phyloP scores from a whole-genome alignment of 2,888 invertebrate species.

The Caenorhabditis plicata region DNA sequence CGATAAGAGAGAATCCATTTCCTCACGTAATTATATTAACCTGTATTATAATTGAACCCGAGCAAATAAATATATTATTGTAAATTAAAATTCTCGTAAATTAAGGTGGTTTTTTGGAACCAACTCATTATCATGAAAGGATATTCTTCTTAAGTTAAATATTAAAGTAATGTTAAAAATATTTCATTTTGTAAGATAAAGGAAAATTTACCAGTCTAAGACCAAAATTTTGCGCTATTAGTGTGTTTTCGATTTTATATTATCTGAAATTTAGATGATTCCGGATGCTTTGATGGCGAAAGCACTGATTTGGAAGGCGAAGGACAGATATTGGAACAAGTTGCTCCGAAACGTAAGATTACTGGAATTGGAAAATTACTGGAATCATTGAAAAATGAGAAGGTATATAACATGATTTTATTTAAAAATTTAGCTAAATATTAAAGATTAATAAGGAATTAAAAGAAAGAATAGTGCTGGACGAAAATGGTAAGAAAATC shows the following conservation, averaged over 20 bases:
- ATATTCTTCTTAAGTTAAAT: no score
- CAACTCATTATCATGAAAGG: not conserved
- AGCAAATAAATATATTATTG: no score
- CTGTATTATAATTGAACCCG: no score
- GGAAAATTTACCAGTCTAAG: no score
- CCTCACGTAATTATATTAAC: no score
- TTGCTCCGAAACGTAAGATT: not conserved
- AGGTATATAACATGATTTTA: not conserved
- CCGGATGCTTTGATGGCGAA: not conserved
- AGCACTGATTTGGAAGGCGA: not conserved
- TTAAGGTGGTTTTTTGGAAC: not conserved
- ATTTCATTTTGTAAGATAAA: no score
- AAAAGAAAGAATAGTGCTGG: not conserved
- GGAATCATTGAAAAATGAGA: not conserved
- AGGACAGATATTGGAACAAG: not conserved
- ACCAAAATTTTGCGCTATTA: not conserved
- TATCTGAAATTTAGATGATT: not conserved
- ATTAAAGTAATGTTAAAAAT: no score
- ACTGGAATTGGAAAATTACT: not conserved
- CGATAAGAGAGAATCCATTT: no score
- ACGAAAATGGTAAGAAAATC: not conserved
- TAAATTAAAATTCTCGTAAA: no score
- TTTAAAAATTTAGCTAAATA: not conserved
- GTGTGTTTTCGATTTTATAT: no score
- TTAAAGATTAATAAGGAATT: not conserved